These are phyloP conservation scores for Pycnomerus fuliginosus DNA, from an alignment of 2,888 invertebrate genomes.

Conservation along the genomic window DNA sequence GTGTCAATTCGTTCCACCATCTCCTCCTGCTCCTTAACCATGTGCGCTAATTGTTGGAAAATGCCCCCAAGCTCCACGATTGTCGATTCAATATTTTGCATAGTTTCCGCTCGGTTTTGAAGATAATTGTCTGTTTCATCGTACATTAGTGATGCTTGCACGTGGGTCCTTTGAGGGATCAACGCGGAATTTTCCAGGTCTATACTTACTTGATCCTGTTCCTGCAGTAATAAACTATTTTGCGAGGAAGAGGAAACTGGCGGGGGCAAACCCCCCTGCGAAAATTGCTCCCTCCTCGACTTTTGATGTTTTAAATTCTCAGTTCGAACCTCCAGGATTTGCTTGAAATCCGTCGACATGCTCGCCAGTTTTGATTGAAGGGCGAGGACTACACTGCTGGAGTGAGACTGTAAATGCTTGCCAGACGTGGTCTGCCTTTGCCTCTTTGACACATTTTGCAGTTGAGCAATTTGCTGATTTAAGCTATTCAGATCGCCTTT, in stretches of 20 bases:
- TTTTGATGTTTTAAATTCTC: conserved; percentile 98
- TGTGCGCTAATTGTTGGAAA: conserved; percentile 91
- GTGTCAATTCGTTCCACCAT: conserved; percentile 96
- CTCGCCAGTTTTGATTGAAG: conserved; percentile 91
- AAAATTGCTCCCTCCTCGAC: conserved; percentile 86
- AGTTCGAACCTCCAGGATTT: conserved; percentile 94
- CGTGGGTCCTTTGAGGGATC: conserved; percentile 53
- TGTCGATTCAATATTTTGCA: conserved; percentile 99
- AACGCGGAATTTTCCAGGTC: conserved; percentile 69
- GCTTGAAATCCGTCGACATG: conserved; percentile 97
- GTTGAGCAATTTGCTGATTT: conserved; percentile 94
- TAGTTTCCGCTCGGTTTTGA: conserved; percentile 91
- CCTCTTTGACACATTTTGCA: conserved; percentile 78
- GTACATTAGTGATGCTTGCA: conserved; percentile 73
- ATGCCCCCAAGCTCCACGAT: conserved; percentile 99
- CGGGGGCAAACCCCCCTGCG: conserved; percentile 68
- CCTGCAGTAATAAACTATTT: conserved; percentile 55
- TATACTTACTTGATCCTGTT: conserved; percentile 76
- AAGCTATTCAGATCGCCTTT: conserved; percentile 94
- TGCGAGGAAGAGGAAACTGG: conserved; percentile 58
- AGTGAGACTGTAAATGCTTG: conserved; percentile 85
- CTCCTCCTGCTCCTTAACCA: conserved; percentile 99
- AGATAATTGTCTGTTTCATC: conserved; percentile 90
- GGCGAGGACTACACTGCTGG: conserved; percentile 89
- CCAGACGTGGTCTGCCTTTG: conserved; percentile 64